These are phyloP conservation scores for Chelonia mydas DNA, from an alignment of 2,797 vertebrate genomes.

Conservation along the genomic window DNA sequence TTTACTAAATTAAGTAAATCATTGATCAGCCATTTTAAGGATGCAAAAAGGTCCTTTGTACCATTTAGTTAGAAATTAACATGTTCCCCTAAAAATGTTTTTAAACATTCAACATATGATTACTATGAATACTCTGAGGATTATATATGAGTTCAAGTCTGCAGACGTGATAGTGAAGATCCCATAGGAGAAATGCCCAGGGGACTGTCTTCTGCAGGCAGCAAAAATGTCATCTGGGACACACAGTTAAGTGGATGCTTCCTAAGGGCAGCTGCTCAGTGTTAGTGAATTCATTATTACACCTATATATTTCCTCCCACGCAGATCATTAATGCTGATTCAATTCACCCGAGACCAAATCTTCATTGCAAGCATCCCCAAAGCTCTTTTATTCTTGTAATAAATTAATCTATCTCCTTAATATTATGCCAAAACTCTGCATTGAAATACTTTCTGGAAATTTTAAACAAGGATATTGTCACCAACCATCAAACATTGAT, in stretches of 20 bases:
- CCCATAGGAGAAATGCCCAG: not conserved
- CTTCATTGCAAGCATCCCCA: not conserved
- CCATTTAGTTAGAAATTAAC: not conserved
- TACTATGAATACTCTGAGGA: not conserved
- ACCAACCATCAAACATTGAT: not conserved
- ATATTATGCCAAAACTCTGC: not conserved
- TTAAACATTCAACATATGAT: not conserved
- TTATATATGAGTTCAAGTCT: not conserved
- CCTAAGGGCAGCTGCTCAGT: not conserved
- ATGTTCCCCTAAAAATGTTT: not conserved
- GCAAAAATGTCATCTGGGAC: not conserved
- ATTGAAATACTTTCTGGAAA: fast-evolving
- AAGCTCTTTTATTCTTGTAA: not conserved
- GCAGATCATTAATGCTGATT: not conserved
- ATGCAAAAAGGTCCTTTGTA: not conserved
- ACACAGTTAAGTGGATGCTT: not conserved
- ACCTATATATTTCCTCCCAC: not conserved
- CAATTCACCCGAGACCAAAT: not conserved
- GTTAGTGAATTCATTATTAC: not conserved
- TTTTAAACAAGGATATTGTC: not conserved
- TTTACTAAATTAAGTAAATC: not conserved
- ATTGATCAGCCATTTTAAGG: not conserved
- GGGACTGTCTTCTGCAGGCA: not conserved
- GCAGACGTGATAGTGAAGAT: fast-evolving
- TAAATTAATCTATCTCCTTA: not conserved